phyloP scores from a whole-genome alignment of 2,888 invertebrate genomes.

The Tetheella fluctuosa region DNA sequence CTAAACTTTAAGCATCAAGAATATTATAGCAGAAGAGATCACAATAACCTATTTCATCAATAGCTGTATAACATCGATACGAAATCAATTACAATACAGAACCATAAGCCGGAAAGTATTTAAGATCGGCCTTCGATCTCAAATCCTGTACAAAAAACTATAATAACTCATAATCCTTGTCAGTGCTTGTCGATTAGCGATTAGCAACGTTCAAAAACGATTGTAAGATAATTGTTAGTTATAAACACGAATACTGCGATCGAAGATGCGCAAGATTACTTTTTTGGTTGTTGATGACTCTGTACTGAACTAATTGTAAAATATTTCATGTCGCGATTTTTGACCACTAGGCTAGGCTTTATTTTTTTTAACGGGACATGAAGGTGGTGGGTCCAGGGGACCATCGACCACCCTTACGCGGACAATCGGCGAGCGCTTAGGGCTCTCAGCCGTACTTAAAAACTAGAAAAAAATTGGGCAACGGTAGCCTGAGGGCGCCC shows the following conservation, averaged over 20 bases:
- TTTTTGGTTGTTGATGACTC: no score
- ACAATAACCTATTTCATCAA: slow-evolving; percentile 36
- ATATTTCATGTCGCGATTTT: no score
- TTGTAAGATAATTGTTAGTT: slow-evolving; percentile 3
- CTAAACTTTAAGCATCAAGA: neutral
- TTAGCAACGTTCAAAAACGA: slow-evolving; percentile 27
- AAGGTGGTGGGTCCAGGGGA: no score
- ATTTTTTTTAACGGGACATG: no score
- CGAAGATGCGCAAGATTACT: neutral
- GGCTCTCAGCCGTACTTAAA: no score
- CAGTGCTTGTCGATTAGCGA: slow-evolving; percentile 38
- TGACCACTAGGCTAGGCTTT: no score
- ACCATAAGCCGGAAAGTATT: slow-evolving; percentile 43
- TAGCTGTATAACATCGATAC: slow-evolving; percentile 30
- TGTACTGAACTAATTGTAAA: no score
- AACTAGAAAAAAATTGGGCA: no score
- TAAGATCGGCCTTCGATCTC: slow-evolving; percentile 37
- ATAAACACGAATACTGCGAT: neutral
- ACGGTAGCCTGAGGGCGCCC: no score
- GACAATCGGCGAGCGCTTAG: no score
- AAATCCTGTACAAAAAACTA: slow-evolving; percentile 34
- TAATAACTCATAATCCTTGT: slow-evolving; percentile 30
- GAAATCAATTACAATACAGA: slow-evolving; percentile 42
- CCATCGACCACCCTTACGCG: no score
- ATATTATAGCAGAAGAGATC: neutral